These are phyloP conservation scores for Erebia aethiops DNA, from an alignment of 2,888 invertebrate species.

Conservation along the genomic window DNA sequence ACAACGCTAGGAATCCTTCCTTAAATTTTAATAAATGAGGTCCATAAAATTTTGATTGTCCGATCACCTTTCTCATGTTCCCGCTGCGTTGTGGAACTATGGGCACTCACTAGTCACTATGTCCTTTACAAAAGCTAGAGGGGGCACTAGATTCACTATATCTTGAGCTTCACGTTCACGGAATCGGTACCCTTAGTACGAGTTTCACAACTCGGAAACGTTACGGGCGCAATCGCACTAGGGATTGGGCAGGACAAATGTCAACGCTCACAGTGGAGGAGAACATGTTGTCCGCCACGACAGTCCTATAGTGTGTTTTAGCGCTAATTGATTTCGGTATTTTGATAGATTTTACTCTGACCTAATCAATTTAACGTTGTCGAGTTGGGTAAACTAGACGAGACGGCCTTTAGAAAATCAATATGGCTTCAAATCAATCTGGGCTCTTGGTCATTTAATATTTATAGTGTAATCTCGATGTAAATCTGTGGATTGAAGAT, in stretches of 20 bases:
- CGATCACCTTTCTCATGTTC: slow-evolving; percentile 79
- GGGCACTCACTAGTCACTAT: slow-evolving; percentile 42
- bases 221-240: not conserved
- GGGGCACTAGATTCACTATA: slow-evolving; percentile 49
- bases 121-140: slow-evolving; percentile 40
- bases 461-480: not conserved
- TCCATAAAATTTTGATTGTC: slow-evolving; percentile 65
- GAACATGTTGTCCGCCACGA: no score
- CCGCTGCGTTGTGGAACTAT: slow-evolving; percentile 48
- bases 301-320: no score
- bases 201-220: not conserved
- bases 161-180: slow-evolving; percentile 44
- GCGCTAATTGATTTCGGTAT: not conserved
- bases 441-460: not conserved
- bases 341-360: not conserved
- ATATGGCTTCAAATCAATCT: not conserved
- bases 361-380: not conserved
- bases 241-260: no score
- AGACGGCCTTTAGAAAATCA: not conserved
- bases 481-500: not conserved
- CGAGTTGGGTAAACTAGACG: not conserved
- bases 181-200: not conserved
- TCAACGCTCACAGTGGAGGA: no score
- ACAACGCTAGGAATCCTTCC: slow-evolving; percentile 66
- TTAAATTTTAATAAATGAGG: slow-evolving; percentile 54